Evolutionary conservation across 2,797 vertebrate species (phyloP), one percentile per base, ranked within the genome.

Genomic region (Oreochromis grahami): DNA sequence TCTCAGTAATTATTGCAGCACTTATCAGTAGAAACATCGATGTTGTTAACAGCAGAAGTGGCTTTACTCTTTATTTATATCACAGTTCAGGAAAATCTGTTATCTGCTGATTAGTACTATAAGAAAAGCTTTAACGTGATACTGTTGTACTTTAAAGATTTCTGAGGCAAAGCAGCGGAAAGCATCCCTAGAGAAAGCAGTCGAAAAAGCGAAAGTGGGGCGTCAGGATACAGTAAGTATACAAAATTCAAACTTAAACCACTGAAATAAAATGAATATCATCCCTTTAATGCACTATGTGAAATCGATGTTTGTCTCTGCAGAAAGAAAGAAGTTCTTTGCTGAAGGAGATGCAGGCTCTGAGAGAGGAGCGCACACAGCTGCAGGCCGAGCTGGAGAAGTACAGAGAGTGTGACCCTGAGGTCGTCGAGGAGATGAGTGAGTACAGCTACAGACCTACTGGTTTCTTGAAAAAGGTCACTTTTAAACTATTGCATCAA

Each of bases 381-480:
- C 94, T 98, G n/a, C 95, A 95, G 89, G 87, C 95, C 8, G 97
- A 99, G 88, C 51, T 99, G 92, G 97, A 98, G 79, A 97, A 98
- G 91, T 98, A 98, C 93, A 96, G 94, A 91, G 98, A 99, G 85
- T 99, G 98, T 93, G 98, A 99, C 93, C 98, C 98, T 3, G 97
- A 98, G 15, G 96, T 99, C 3, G 76, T 99, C 9, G 96, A 98
- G 90, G 97, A 98, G 91, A 98, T 98, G 78, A 97, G 98, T 99
- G 96, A 98, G 99, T 99, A 89, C 78, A 78, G 38, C 65, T 11
- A 15, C 34, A 50, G 53, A 21, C 3, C 77, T 11, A 7, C 70
- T 2, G 26, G 7, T 51, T 74, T 34, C 29, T 74, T 2, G n/a
- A 74, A 32, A 74, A 74, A n/a, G 26, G 3, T 34, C 70, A 32